Base-by-base conservation (phyloP, 2,797 vertebrate genomes). In the Pangasius djambal region DNA sequence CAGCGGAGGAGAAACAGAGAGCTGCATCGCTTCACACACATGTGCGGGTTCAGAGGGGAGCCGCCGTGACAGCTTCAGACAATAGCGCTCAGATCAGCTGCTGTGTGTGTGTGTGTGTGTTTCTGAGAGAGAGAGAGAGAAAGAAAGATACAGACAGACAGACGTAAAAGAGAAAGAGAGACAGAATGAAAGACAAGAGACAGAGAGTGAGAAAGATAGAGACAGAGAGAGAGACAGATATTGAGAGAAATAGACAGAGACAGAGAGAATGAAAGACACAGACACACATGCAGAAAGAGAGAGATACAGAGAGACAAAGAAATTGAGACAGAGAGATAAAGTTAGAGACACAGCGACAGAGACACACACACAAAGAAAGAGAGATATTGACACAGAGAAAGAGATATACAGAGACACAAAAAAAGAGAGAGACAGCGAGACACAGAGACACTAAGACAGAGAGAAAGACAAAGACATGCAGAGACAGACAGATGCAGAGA, bases 51-150 rank as follows among this genome's bases (percentile, higher is more conserved):
- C 83, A 67, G 40, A 55, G 48, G n/a, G 65, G 81, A 50, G 90
- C 84, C 13, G 65, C 86, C 90, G 84, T 65, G 90, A 90, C 87
- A 88, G 88, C 83, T 37, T 86, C 57, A 92, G 86, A 93, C 88
- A 91, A 92, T 81, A 85, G 90, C 48, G 13, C 85, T 48, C 70
- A 81, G 40, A 61, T 90, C 86, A 88, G 86, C 88, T 88, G 86
- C n/a, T 16, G 22, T 25, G 37, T 78, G 67, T 65, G 40, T 67
- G 65, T 22, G 72, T 7, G 69, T 48, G 44, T 48, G 44, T 48
- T 48, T 48, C 44, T 48, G 44, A 40, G 72, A 40, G 34, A 2
- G 65, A n/a, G 18, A 52, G 74, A 31, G 13, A 77, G 48, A 34
- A 0, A 34, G 50, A 81, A 7, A 55, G 5, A 48, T 4, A 28